Percentiles rank a stretch among this genome's conserved stretches.
Evolutionary conservation across 2,797 vertebrate genomes (phyloP).

Genomic region (Garrulus glandarius): DNA sequence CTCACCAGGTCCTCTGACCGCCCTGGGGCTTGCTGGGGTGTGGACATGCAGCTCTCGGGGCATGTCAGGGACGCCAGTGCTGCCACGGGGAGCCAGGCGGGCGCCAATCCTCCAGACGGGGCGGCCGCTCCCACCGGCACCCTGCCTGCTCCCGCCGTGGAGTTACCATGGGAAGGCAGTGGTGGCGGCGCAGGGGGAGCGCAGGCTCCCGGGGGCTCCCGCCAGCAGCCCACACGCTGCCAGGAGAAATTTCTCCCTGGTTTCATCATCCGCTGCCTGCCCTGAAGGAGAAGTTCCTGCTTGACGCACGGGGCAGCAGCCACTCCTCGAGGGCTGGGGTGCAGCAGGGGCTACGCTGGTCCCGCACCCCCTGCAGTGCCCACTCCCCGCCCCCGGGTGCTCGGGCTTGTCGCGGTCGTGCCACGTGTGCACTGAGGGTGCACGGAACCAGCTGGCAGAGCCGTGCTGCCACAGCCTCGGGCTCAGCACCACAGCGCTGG

Average conservation of each 20-base stretch:
- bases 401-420: not conserved
- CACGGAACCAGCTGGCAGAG: constrained; percentile 35
- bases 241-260: constrained; percentile 68
- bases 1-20: not conserved
- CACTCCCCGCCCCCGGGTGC: not conserved
- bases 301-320: not conserved
- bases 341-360: not conserved
- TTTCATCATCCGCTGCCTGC: constrained; percentile 72
- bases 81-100: not conserved
- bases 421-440: constrained; percentile 60
- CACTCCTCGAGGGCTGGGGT: not conserved
- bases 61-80: not conserved
- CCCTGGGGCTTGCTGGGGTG: constrained; percentile 38
- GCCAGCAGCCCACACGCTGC: constrained; percentile 56
- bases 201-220: constrained; percentile 39
- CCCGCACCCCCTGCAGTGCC: not conserved
- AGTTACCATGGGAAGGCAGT: constrained; percentile 25
- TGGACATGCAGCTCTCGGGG: constrained; percentile 9
- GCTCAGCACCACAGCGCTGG: not conserved
- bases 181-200: not conserved
- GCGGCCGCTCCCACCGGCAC: not conserved
- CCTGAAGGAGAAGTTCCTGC: constrained; percentile 31
- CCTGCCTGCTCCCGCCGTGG: not conserved
- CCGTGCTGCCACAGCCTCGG: not conserved
- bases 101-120: not conserved